Evolutionary conservation across 2,797 vertebrate genomes (phyloP), one percentile per base, ranked within the genome.

Genomic region (Schizopygopsis pylzovi): DNA sequence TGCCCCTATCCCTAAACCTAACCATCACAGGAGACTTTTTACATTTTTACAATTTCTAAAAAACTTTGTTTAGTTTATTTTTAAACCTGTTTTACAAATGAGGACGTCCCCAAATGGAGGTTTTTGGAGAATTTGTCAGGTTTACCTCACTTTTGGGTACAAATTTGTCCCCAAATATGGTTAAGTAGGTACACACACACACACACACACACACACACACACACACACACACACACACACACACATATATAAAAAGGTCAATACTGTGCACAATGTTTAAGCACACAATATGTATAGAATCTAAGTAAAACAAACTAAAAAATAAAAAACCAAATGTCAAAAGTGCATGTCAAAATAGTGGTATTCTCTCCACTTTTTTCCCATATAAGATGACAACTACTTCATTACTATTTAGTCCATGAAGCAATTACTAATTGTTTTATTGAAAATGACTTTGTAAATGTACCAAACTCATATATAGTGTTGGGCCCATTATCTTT

Each of bases 341-440:
- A 72, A 12, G 11, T 72, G 41, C 16, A 70, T 56, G 56, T 72
- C 6, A 18, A 71, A 28, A 4, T 2, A 12, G 8, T 43, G 2
- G 3, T 11, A 10, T 39, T 22, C 56, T n/a, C 73, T 73, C 63
- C 56, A 73, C 41, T 33, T 33, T 33, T 33, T 33, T 33, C 33
- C 33, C 33, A 33, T 33, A 20, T 54, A 20, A 20, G 18, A 13
- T 25, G 22, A 25, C n/a, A 61, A 25, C 59, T 61, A 28, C 12
- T 63, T 63, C 4, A 61, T 4, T 12, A n/a, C 59, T 25, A 61
- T 25, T 63, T 63, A 25, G 71, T 59, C 12, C 78, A 39, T 75
- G 56, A 65, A 79, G 65, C n/a, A 70, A 72, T 41, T 22, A 33
- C 2, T 84, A 67, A 56, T 68, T 79, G 9, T 75, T 63, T 16